These are phyloP conservation scores for Ochropleura plecta DNA, from an alignment of 2,888 invertebrate species.

Conservation along the genomic window DNA sequence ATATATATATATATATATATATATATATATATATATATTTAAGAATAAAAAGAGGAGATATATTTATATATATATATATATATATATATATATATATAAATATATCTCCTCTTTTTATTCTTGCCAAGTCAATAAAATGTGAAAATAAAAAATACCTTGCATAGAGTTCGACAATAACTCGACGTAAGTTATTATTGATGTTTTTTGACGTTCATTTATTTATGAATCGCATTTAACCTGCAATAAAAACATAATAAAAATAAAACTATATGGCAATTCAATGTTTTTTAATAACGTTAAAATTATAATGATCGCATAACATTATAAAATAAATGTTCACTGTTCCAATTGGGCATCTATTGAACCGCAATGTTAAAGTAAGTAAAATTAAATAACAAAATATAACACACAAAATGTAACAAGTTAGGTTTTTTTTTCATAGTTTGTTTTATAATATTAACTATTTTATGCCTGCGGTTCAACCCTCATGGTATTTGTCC, in stretches of 20 bases:
- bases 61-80: too few relatives aligned
- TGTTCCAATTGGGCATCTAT: not conserved
- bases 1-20: too few relatives aligned
- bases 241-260: not conserved
- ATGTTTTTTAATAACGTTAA: not conserved
- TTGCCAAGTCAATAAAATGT: too few relatives aligned
- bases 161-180: not conserved
- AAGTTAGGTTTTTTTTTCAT: rapidly evolving
- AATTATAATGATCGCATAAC: too few relatives aligned
- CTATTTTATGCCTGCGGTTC: not conserved
- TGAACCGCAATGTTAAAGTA: not conserved
- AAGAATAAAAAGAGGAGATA: too few relatives aligned
- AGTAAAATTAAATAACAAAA: not conserved
- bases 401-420: too few relatives aligned
- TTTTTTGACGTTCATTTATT: not conserved
- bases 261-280: not conserved
- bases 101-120: too few relatives aligned
- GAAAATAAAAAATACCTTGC: not conserved
- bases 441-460: too few relatives aligned
- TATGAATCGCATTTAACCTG: not conserved
- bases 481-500: too few relatives aligned
- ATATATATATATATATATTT: too few relatives aligned
- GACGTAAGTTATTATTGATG: not conserved
- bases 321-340: not conserved
- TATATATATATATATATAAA: too few relatives aligned